Base-by-base conservation (phyloP, 53 echinoderm and acorn worm genomes). In the Mesocentrotus franciscanus region DNA sequence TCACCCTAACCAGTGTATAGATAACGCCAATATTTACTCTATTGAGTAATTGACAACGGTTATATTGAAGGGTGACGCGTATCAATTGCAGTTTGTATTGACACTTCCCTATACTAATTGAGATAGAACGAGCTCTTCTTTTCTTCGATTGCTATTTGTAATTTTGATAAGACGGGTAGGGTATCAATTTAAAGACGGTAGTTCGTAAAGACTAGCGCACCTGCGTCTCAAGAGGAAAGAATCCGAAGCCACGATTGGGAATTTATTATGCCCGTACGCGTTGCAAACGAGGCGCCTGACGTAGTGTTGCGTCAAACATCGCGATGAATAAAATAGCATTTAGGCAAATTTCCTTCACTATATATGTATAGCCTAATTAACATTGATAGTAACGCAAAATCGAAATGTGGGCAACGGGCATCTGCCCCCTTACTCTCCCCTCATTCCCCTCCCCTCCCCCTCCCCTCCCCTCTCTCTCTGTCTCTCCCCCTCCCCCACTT, bases 11-110 rank as follows among this genome's bases (percentile, higher is more conserved):
- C 9, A 87, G 59, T 22, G 57, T 22, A 87, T 58, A 87, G 87
- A 87, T 58, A 87, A 20, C 87, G 11, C 27, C 26, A 27, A 57
- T 87, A 58, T 87, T 59, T 87, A 27, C 58, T 87, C 87, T 11
- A 27, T 13, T 0, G n/a, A n/a, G n/a, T n/a, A n/a, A n/a, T n/a
- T n/a, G n/a, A 87, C 87, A 87, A 87, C 17, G 29, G 58, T n/a
- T 87, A 58, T 87, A 87, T 58, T 87, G 87, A 13, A 87, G n/a
- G 26, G 10, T 87, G 87, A 87, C 87, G 29, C 56, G 87, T 87
- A 87, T 87, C 87, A 57, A 87, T 87, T 87, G n/a, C 87, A 87
- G 57, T 87, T n/a, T 29, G 29, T 87, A 87, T 87, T 87, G 87
- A 87, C 87, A 87, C 58, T 57, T 87, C 58, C 58, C 27, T 18